Base-by-base conservation (phyloP, 2,888 invertebrate genomes). In the Seira musarum region DNA sequence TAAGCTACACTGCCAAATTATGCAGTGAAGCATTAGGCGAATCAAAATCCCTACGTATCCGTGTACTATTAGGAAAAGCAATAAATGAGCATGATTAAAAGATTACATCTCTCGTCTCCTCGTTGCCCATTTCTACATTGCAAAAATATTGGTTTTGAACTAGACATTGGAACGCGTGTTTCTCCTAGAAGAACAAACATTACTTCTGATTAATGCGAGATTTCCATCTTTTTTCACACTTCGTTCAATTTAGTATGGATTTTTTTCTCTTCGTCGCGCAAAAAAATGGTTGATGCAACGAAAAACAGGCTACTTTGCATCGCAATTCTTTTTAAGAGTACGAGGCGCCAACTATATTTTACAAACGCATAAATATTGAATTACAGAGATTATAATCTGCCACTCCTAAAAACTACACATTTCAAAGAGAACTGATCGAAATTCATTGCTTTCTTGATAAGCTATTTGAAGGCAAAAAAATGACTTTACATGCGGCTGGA, bases 151-250 rank as follows among this genome's bases (percentile, higher is more conserved):
- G 70, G 67, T 71, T 78, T 67, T 66, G 66, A 67, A 78, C 66
- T 71, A 66, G 78, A 78, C 78, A 78, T 71, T 70, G 77, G 70
- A 78, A 78, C 67, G 67, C 57, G 60, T 30, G 46, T 69, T 70
- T 53, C 5, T 67, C 60, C 1, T n/a, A 64, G 24, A 65, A 60
- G n/a, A 78, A 35, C 57, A 78, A 13, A 64, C 40, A 72, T 60
- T 67, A 35, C 61, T 17, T 67, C 78, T 78, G 78, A 78, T 78
- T 78, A 78, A 77, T 77, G 77, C 66, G 21, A 65, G 65, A 63
- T 77, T 49, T 77, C 65, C 77, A 66, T 65, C 65, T 77, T 24
- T 21, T 25, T 60, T 22, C 21, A 22, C 46, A 35, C 49, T 49
- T 49, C 15, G 40, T 64, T 70, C 70, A 49, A 77, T 77, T 77